A percentile compares a stretch with the other conserved stretches of the same genome.
These are phyloP conservation scores for Propithecus perrieri DNA, from an alignment of 2,797 vertebrate species.

Conservation along the genomic window DNA sequence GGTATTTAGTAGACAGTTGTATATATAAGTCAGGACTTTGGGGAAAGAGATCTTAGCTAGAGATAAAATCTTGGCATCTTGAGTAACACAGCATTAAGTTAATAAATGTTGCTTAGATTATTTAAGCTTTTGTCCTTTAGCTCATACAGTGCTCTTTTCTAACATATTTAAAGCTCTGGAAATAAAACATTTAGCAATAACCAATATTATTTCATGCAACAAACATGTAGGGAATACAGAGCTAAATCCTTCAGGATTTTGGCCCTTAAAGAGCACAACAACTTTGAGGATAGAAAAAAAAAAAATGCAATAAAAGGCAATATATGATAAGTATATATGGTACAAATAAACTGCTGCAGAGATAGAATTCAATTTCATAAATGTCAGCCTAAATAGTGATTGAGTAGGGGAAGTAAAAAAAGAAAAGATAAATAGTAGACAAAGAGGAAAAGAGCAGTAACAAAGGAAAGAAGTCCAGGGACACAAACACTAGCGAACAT, in stretches of 20 bases:
- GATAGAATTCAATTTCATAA: background rate
- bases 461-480: background rate
- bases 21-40: background rate
- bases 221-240: background rate
- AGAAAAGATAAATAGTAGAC: background rate
- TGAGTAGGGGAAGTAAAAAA: background rate
- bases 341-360: background rate
- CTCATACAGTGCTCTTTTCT: background rate
- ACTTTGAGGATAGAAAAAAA: background rate
- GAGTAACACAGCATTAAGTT: background rate
- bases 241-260: background rate
- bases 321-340: background rate
- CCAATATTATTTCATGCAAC: background rate
- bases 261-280: background rate
- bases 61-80: background rate
- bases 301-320: background rate
- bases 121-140: background rate
- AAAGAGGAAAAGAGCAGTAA: background rate
- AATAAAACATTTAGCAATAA: background rate
- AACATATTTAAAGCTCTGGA: background rate
- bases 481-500: background rate
- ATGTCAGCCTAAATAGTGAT: background rate
- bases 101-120: background rate
- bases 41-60: background rate
- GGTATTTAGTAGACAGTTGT: background rate